Percentiles rank a stretch among this genome's conserved stretches.
These are phyloP conservation scores for Mythimna ferrago DNA, from an alignment of 2,888 invertebrate species.

Conservation along the genomic window DNA sequence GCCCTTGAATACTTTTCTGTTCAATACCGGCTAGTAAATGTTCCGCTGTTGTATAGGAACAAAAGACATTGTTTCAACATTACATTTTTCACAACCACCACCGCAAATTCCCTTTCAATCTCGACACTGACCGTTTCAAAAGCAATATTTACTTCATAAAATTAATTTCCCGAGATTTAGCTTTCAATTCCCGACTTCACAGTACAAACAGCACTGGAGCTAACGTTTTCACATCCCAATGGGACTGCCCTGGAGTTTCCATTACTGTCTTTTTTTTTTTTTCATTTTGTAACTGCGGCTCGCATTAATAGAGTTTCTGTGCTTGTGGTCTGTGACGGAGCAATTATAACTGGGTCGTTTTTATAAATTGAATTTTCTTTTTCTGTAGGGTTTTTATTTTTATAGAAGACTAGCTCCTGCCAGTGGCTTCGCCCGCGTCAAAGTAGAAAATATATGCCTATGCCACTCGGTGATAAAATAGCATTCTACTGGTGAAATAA, in stretches of 20 bases:
- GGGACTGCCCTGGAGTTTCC: constrained; percentile 38
- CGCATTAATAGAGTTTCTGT: constrained; percentile 44
- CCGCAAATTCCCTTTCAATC: constrained; percentile 7
- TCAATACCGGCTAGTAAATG: background rate
- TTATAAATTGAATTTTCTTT: constrained; percentile 26
- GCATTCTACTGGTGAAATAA: too few species aligned
- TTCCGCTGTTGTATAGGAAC: background rate
- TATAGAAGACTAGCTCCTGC: background rate
- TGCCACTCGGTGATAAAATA: too few species aligned
- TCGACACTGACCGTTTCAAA: constrained; percentile 11
- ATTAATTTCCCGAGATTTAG: constrained; percentile 37
- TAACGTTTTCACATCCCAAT: constrained; percentile 33
- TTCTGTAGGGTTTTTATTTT: constrained; percentile 3
- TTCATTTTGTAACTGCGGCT: constrained; percentile 40
- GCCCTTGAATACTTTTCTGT: too few species aligned
- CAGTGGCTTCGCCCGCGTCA: too few species aligned
- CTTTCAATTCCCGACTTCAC: constrained; percentile 23
- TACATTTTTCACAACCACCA: background rate
- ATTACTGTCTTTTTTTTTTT: constrained; percentile 56
- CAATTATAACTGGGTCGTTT: constrained; percentile 30
- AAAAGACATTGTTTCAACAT: background rate
- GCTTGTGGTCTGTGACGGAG: constrained; percentile 27
- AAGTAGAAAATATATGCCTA: too few species aligned
- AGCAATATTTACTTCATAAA: constrained; percentile 29
- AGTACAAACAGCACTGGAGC: constrained; percentile 44